Conservation (phyloP, 1,140 invertebrate species). For the Eulimnadia texana region DNA sequence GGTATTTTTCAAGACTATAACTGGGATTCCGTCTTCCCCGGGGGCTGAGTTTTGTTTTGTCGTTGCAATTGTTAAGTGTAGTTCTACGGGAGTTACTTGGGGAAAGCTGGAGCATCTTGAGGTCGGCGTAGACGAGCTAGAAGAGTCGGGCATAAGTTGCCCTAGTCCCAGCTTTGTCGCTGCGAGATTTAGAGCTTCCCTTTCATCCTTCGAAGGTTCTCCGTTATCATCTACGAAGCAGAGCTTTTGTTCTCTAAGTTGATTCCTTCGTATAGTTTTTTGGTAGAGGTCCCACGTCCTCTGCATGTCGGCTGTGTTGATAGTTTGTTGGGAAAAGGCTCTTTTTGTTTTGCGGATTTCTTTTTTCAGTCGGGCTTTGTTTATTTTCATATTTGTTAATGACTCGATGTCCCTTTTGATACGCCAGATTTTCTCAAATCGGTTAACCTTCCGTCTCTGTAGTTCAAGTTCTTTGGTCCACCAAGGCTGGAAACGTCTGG, state of each 20-base stretch:
- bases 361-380: neutral
- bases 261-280: neutral
- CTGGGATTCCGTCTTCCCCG: neutral
- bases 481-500: neutral
- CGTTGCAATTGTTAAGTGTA: neutral
- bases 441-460: neutral
- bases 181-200: neutral
- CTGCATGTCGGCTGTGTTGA: neutral
- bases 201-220: neutral
- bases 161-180: neutral
- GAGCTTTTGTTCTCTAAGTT: neutral
- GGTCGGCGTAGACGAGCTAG: too few species aligned
- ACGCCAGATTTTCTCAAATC: neutral
- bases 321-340: neutral
- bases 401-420: neutral
- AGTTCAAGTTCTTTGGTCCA: neutral
- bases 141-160: neutral
- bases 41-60: neutral
- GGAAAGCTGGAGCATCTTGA: neutral
- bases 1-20: neutral
- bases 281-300: neutral
- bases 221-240: neutral
- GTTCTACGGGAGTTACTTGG: neutral
- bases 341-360: neutral
- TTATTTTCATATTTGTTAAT: neutral